Evolutionary conservation across 1,140 invertebrate genomes (phyloP).

Genomic region (Megathymus violae): DNA sequence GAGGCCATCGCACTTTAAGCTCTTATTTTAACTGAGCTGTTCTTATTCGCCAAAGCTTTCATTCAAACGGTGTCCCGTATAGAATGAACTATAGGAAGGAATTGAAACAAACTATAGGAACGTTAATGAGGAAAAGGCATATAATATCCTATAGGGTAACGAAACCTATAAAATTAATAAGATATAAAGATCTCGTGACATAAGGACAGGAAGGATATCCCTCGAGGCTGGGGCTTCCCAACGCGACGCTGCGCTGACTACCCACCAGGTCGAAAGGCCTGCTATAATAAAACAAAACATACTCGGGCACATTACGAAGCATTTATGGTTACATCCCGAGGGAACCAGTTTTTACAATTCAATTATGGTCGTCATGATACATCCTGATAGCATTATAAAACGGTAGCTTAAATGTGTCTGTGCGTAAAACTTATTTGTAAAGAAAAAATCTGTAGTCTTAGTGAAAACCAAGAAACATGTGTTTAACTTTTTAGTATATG

Average conservation of each 20-base stretch:
- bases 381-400: constrained; percentile 32
- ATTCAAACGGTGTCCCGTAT: no score
- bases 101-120: no score
- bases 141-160: no score
- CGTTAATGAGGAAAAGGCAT: no score
- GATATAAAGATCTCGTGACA: constrained; percentile 6
- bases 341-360: constrained; percentile 40
- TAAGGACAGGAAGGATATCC: constrained; percentile 8
- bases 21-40: no score
- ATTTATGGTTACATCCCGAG: constrained; percentile 17
- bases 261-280: constrained; percentile 6
- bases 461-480: neutral
- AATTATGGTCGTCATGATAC: constrained; percentile 48
- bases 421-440: neutral
- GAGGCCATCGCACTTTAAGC: no score
- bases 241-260: no score
- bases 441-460: neutral
- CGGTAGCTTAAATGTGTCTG: neutral
- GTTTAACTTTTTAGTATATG: no score
- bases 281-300: constrained; percentile 11
- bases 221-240: constrained; percentile 20
- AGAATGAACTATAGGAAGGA: no score
- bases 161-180: neutral
- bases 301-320: constrained; percentile 11
- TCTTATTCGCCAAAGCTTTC: no score